Percentiles rank a stretch among this genome's conserved stretches.
phyloP scores from a whole-genome alignment of 2,113 vertebrate species.

The Otocyon megalotis region DNA sequence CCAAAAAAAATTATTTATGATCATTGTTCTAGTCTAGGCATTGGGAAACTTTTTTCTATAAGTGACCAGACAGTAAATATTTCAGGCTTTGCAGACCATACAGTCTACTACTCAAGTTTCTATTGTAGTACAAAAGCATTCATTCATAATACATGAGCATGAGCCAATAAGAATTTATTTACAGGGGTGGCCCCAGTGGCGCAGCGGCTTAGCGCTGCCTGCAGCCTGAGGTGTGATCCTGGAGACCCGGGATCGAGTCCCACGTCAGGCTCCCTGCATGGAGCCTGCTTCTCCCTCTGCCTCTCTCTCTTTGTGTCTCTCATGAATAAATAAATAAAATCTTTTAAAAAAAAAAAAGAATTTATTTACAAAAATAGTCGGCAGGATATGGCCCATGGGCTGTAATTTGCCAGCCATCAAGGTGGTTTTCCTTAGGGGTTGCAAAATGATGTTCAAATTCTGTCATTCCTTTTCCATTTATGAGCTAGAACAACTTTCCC shows the following conservation, averaged over 20 bases:
- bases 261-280: no score
- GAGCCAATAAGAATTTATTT: background rate
- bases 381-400: background rate
- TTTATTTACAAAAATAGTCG: background rate
- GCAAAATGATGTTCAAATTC: background rate
- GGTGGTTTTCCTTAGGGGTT: background rate
- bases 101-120: background rate
- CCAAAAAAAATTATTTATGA: background rate
- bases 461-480: background rate
- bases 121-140: background rate
- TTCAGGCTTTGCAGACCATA: background rate
- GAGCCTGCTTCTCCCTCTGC: no score
- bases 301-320: no score
- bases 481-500: background rate
- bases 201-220: no score
- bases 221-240: no score
- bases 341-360: no score
- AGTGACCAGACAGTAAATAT: background rate
- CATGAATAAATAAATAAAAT: no score
- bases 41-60: background rate
- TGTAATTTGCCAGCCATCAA: background rate
- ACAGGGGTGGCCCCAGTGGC: no score
- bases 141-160: background rate
- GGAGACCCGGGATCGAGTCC: no score
- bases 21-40: background rate